These are phyloP conservation scores for Pseudocheirus occidentalis DNA, from an alignment of 2,797 vertebrate species.

Conservation along the genomic window DNA sequence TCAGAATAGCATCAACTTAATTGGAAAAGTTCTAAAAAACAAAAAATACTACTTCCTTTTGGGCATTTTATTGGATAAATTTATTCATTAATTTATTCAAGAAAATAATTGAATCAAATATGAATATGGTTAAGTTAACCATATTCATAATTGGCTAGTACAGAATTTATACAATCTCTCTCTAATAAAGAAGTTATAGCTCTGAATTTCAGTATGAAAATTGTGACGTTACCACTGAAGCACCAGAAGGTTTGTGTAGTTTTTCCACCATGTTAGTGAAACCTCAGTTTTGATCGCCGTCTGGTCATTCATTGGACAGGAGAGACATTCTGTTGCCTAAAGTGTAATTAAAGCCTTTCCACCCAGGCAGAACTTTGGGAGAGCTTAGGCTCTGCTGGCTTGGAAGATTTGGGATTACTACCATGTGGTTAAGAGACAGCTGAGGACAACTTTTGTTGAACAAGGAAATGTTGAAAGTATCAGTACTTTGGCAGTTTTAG, in stretches of 20 bases:
- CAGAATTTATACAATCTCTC: conserved; percentile 47
- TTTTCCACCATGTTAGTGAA: conserved; percentile 1
- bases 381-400: not conserved
- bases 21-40: conserved; percentile 29
- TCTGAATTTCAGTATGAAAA: conserved; percentile 39
- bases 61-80: conserved; percentile 22
- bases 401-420: not conserved
- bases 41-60: not conserved
- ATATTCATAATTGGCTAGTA: conserved; percentile 35
- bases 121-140: not conserved
- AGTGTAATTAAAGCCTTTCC: not conserved
- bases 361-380: not conserved
- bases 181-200: not conserved
- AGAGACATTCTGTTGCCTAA: not conserved
- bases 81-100: no score
- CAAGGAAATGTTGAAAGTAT: no score
- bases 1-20: not conserved
- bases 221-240: conserved; percentile 2
- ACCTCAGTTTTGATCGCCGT: conserved; percentile 26
- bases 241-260: not conserved
- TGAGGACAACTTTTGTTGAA: no score
- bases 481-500: no score
- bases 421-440: no score
- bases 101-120: no score
- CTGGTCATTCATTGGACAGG: not conserved